phyloP scores from a whole-genome alignment of 2,797 vertebrate genomes.

The Varecia variegata region DNA sequence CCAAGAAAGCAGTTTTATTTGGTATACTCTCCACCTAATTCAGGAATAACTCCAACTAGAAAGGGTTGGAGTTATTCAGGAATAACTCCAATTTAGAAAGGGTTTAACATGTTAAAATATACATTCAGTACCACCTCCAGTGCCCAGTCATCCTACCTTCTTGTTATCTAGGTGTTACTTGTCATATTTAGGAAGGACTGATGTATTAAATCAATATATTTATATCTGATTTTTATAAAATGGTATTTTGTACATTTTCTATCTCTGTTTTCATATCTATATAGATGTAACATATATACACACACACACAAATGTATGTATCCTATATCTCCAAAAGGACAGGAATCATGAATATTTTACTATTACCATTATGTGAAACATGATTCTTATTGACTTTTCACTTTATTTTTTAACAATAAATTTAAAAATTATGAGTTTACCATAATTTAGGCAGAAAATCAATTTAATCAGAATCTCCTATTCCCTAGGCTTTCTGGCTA shows the following conservation, averaged over 20 bases:
- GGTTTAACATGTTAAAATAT: not conserved
- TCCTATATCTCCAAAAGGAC: not conserved
- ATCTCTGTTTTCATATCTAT: not conserved
- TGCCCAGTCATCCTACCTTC: not conserved
- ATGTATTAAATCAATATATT: not conserved
- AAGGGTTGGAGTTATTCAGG: too few relatives aligned
- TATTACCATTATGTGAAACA: not conserved
- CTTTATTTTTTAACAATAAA: not conserved
- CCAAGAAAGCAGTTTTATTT: not conserved
- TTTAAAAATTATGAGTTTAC: not conserved
- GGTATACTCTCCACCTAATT: not conserved
- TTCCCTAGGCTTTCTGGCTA: not conserved
- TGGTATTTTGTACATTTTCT: not conserved
- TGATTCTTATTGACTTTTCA: not conserved
- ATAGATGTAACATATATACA: not conserved
- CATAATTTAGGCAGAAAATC: conserved; percentile 42
- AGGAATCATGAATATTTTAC: not conserved
- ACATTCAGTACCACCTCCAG: not conserved
- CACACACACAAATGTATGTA: too few relatives aligned
- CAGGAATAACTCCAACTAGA: not conserved
- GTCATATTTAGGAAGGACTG: not conserved
- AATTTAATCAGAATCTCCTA: not conserved
- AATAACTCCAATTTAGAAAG: not conserved
- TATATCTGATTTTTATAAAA: not conserved
- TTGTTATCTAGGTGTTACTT: not conserved